phyloP scores from a whole-genome alignment of 2,888 invertebrate genomes.

The Calameuta pallipes region DNA sequence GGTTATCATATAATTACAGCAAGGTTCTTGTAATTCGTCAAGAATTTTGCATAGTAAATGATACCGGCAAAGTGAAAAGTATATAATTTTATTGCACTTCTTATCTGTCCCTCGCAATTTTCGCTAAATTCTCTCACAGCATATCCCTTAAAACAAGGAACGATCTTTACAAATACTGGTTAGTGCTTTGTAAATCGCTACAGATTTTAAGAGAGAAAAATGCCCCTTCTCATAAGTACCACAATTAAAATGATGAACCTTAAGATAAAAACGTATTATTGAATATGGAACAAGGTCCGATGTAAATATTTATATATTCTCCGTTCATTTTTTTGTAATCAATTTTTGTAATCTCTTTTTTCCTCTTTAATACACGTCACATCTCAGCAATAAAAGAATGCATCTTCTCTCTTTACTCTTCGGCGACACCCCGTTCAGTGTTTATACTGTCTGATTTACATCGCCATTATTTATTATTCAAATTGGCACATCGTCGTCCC shows the following conservation, averaged over 20 bases:
- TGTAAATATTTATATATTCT: background rate
- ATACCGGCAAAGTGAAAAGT: background rate
- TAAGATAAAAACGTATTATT: background rate
- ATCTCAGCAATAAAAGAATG: background rate
- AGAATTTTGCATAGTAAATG: background rate
- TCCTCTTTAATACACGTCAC: background rate
- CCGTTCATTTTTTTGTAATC: conserved; percentile 41
- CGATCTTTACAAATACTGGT: background rate
- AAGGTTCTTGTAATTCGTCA: background rate
- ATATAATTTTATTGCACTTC: background rate
- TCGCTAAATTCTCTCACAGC: background rate
- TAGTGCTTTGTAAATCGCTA: background rate
- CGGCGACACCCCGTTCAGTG: background rate
- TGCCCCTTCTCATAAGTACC: background rate
- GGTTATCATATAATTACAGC: background rate
- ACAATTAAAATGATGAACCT: background rate
- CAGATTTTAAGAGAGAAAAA: background rate
- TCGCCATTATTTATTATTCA: background rate
- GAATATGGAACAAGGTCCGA: background rate
- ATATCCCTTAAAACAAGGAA: background rate
- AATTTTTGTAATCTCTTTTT: background rate
- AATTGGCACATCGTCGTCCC: background rate
- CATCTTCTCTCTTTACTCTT: background rate
- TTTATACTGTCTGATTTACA: background rate
- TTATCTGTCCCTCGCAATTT: background rate